Evolutionary conservation across 2,797 vertebrate species (phyloP).

Genomic region (Hemitrygon akajei): DNA sequence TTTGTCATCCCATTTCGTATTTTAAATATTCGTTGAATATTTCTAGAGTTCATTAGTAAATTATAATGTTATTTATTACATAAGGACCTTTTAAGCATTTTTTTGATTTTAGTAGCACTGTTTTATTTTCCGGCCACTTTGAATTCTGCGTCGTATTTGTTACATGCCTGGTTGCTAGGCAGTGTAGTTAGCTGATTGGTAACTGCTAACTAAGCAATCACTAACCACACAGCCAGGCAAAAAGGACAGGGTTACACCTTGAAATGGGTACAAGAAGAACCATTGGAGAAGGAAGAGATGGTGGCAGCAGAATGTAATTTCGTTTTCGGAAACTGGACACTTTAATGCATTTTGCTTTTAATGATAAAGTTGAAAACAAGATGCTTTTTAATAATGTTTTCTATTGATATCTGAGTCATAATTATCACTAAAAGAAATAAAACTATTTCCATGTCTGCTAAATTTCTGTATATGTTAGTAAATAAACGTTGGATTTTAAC

Average conservation of each 20-base stretch:
- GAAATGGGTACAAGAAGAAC: background rate
- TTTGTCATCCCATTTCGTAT: background rate
- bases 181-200: slow-evolving; percentile 87
- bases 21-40: background rate
- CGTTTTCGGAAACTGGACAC: background rate
- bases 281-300: background rate
- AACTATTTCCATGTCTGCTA: background rate
- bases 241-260: slow-evolving; percentile 48
- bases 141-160: background rate
- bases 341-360: background rate
- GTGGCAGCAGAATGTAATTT: background rate
- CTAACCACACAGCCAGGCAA: slow-evolving; percentile 77
- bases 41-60: background rate
- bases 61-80: background rate
- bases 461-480: background rate
- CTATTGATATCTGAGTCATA: background rate
- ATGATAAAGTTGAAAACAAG: background rate
- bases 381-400: background rate
- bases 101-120: background rate
- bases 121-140: background rate
- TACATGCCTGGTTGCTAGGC: slow-evolving; percentile 70
- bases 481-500: background rate
- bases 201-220: slow-evolving; percentile 60
- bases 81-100: background rate
- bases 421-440: background rate